Base-by-base conservation (phyloP, 2,888 invertebrate genomes). In the Drosophila nr. medialis region DNA sequence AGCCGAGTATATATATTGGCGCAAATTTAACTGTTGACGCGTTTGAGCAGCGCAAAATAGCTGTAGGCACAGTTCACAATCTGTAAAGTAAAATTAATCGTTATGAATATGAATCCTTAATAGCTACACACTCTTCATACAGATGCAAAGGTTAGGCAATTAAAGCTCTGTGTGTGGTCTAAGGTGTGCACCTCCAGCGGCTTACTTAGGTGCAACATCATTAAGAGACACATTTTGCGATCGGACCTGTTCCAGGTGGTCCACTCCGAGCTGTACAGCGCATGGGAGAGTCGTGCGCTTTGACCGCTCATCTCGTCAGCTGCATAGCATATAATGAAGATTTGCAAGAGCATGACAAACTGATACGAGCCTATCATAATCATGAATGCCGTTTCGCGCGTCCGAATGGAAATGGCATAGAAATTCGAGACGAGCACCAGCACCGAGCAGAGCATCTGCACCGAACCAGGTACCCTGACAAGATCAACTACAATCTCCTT, bases 21-120 rank as follows among this genome's bases (percentile, higher is more conserved):
- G 59, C 42, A 27, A 32, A 54, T 32, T 54, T 54, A 54, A 54
- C 80, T 78, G 74, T 91, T 91, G 59, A 91, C 81, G 4, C 82
- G 75, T 58, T 90, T 91, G 0, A 91, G 76, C 34, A 91, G 55
- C 1, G 91, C 88, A 55, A 88, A 92, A 55, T 91, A 92, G 32
- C 87, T 90, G 51, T 91, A 92, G 0, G 91, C 88, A 10, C 85
- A 81, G 65, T 91, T 91, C 0, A 91, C 88, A 73, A 92, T 91
- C 91, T 91, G 75, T 15, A 83, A 87, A 63, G 32, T 24, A 45
- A 53, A 58, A 54, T 27, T 5, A 24, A 18, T 45, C 6, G 0
- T 51, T 40, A 40, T 32, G 10, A 27, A 30, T 15, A 24, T 32
- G 15, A 2, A n/a, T 32, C 15, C n/a, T 0, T 1, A 7, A 15